Evolutionary conservation across 2,888 invertebrate species (phyloP).

Genomic region (Axea sp.): DNA sequence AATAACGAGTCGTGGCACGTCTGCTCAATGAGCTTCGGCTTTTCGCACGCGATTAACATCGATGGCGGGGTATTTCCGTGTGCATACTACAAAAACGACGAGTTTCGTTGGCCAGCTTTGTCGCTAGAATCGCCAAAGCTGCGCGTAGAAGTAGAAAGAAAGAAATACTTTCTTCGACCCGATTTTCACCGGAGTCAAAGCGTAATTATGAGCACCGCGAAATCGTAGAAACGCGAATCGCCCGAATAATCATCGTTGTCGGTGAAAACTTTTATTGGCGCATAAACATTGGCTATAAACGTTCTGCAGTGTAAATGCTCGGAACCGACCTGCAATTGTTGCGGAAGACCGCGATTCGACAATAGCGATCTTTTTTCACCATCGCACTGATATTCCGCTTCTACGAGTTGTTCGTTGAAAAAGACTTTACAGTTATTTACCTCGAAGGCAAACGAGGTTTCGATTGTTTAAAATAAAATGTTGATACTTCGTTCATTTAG

Average conservation of each 20-base stretch:
- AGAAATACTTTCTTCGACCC: conserved; percentile 63
- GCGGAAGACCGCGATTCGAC: conserved; percentile 50
- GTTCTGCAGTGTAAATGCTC: conserved; percentile 23
- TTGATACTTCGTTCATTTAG: too few species aligned
- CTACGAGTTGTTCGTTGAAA: conserved; percentile 1
- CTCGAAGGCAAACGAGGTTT: neutral
- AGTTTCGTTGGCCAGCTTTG: conserved; percentile 3
- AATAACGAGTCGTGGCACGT: conserved; percentile 58
- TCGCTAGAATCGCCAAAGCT: conserved; percentile 1
- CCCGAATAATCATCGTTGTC: conserved; percentile 42
- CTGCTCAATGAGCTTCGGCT: conserved; percentile 50
- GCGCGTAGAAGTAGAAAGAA: conserved; percentile 11
- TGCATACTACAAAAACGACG: conserved; percentile 7
- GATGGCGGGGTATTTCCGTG: conserved; percentile 32
- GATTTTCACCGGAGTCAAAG: conserved; percentile 58
- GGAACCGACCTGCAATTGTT: conserved; percentile 23
- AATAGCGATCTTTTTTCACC: conserved; percentile 20
- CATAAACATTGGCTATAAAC: conserved; percentile 44
- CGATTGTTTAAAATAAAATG: neutral
- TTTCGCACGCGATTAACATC: conserved; percentile 48
- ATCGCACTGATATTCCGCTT: conserved; percentile 7
- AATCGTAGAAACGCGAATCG: conserved; percentile 51
- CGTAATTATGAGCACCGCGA: conserved; percentile 45
- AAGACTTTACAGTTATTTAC: conserved; percentile 26
- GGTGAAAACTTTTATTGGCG: conserved; percentile 49